Percentiles rank a stretch among this genome's conserved stretches.
Evolutionary conservation across 2,888 invertebrate genomes (phyloP).

Genomic region (Apocheima hispidaria): DNA sequence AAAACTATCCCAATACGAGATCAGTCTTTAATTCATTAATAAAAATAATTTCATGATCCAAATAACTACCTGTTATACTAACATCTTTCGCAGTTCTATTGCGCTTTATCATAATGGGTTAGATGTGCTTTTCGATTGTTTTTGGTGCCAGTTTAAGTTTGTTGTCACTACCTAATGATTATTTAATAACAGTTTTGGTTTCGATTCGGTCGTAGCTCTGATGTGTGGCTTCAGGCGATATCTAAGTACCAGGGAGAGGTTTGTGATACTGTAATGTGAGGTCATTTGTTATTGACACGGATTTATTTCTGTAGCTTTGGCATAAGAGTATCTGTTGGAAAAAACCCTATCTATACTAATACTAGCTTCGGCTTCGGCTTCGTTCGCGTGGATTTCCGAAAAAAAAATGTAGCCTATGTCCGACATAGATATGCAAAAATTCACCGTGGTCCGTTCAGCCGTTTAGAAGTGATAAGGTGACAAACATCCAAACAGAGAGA

Average conservation of each 20-base stretch:
- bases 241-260: conserved; percentile 63
- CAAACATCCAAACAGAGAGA: too few relatives aligned
- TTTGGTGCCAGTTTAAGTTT: background rate
- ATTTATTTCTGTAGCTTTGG: conserved; percentile 7
- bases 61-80: conserved; percentile 47
- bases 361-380: too few relatives aligned
- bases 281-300: conserved; percentile 25
- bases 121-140: conserved; percentile 28
- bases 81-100: background rate
- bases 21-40: conserved; percentile 63
- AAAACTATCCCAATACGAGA: conserved; percentile 45
- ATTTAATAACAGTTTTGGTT: conserved; percentile 75
- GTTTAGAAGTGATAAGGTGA: too few relatives aligned
- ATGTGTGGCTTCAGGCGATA: conserved; percentile 71
- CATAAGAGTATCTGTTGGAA: too few relatives aligned
- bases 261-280: conserved; percentile 38
- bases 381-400: too few relatives aligned
- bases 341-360: too few relatives aligned
- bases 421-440: too few relatives aligned
- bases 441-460: too few relatives aligned
- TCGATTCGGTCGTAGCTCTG: conserved; percentile 62
- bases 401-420: too few relatives aligned
- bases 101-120: conserved; percentile 7
- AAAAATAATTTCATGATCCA: conserved; percentile 55
- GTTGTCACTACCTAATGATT: conserved; percentile 63